These are phyloP conservation scores for Brachymystax lenok DNA, from an alignment of 2,797 vertebrate genomes.

Conservation along the genomic window DNA sequence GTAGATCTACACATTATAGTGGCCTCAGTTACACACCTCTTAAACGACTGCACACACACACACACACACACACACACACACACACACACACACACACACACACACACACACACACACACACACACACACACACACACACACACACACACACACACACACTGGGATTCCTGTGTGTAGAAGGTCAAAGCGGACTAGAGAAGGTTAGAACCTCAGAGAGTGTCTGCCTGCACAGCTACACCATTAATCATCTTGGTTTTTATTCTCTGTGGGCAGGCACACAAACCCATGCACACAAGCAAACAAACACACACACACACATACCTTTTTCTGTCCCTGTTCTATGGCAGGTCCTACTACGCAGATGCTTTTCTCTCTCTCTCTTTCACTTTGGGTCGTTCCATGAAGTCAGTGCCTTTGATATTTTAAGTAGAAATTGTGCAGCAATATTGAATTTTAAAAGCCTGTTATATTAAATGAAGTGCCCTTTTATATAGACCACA, in stretches of 20 bases:
- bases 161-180: slow-evolving; percentile 47
- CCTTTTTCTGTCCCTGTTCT: neutral
- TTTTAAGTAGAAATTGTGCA: too few relatives aligned
- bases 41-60: slow-evolving; percentile 43
- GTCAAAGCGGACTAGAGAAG: slow-evolving; percentile 68
- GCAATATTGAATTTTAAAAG: too few relatives aligned
- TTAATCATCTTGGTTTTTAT: slow-evolving; percentile 75
- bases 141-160: slow-evolving; percentile 9
- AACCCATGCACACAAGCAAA: neutral
- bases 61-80: too few relatives aligned
- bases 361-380: slow-evolving; percentile 16
- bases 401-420: too few relatives aligned
- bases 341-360: neutral
- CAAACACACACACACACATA: slow-evolving; percentile 11
- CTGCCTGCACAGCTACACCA: slow-evolving; percentile 69
- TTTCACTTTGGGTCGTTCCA: neutral
- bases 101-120: neutral
- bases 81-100: too few relatives aligned
- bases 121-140: neutral
- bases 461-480: too few relatives aligned
- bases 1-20: slow-evolving; percentile 61
- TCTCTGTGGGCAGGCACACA: slow-evolving; percentile 37
- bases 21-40: slow-evolving; percentile 70
- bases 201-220: slow-evolving; percentile 71
- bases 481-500: too few relatives aligned